These are phyloP conservation scores for Talpa occidentalis DNA, from an alignment of 2,113 vertebrate species.

Conservation along the genomic window DNA sequence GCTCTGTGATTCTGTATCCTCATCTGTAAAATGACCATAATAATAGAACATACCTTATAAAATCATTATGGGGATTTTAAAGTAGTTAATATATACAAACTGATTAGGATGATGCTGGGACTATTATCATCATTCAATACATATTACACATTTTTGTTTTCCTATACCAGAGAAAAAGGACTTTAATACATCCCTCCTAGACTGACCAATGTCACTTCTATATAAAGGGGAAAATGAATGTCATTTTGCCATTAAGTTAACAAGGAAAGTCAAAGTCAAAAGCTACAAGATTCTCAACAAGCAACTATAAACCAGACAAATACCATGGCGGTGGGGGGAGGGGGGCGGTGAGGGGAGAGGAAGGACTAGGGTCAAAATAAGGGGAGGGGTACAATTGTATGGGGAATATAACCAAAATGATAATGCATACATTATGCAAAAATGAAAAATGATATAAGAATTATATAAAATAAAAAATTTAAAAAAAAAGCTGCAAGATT, in stretches of 20 bases:
- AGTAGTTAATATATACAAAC: neutral
- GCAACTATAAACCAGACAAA: too few species aligned
- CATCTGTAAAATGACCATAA: neutral
- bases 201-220: neutral
- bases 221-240: neutral
- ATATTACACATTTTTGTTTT: neutral
- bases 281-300: too few species aligned
- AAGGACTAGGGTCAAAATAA: too few species aligned
- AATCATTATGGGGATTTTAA: neutral
- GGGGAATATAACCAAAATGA: too few species aligned
- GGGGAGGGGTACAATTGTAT: too few species aligned
- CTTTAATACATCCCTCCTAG: neutral
- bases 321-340: too few species aligned
- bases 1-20: neutral
- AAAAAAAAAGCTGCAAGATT: too few species aligned
- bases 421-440: too few species aligned
- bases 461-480: too few species aligned
- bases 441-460: too few species aligned
- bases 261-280: slow-evolving; percentile 15
- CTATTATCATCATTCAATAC: neutral
- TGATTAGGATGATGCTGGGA: neutral
- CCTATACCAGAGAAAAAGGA: neutral
- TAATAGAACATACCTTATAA: neutral
- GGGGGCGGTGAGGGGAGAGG: too few species aligned
- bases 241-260: slow-evolving; percentile 2